A percentile compares a stretch with the other conserved stretches of the same genome.
Evolutionary conservation across 2,113 vertebrate genomes (phyloP).

Genomic region (Colistium nudipinnis): DNA sequence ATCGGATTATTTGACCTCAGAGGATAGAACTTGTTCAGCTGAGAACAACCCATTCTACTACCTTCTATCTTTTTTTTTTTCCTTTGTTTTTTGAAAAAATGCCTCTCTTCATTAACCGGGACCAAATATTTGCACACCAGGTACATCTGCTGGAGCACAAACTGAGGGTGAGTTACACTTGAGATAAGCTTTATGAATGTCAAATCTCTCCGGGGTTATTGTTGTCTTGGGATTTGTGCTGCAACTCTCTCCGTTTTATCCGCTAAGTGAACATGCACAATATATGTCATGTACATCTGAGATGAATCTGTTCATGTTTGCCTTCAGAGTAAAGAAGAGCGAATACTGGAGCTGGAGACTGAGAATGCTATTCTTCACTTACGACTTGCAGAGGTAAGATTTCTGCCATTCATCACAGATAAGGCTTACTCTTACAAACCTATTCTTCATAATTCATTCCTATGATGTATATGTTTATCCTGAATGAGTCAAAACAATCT

Average conservation of each 20-base stretch:
- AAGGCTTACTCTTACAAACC: not conserved
- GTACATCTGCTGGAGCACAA: constrained; percentile 81
- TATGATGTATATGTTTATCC: not conserved
- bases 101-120: constrained; percentile 77
- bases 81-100: constrained; percentile 47
- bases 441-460: not conserved
- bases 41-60: not conserved
- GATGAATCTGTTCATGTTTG: not conserved
- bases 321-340: constrained; percentile 87
- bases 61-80: not conserved
- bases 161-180: constrained; percentile 67
- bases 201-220: not conserved
- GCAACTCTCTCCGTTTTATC: no score
- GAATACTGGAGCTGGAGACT: constrained; percentile 86
- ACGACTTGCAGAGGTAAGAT: constrained; percentile 81
- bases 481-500: not conserved
- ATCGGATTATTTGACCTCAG: constrained; percentile 64
- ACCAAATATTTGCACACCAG: constrained; percentile 81
- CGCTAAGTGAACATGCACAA: not conserved
- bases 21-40: constrained; percentile 25
- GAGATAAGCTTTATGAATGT: no score
- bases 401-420: constrained; percentile 7
- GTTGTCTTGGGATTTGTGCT: not conserved
- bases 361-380: constrained; percentile 88
- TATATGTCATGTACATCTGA: not conserved